Evolutionary conservation across 2,888 invertebrate genomes (phyloP).

Genomic region (Meganola albula): DNA sequence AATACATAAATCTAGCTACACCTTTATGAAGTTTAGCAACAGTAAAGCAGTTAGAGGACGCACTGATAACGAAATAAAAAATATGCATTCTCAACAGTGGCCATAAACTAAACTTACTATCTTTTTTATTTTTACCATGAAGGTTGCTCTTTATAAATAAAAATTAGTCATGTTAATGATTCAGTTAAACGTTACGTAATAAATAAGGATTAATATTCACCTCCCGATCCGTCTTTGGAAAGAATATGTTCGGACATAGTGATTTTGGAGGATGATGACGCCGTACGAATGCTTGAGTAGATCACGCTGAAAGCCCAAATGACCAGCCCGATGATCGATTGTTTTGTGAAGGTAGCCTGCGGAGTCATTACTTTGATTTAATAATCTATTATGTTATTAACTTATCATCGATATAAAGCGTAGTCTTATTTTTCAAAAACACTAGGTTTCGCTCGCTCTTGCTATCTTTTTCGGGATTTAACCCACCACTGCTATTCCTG

Average conservation of each 20-base stretch:
- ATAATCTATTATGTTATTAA: no score
- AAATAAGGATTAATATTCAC: slow-evolving; percentile 60
- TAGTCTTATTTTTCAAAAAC: no score
- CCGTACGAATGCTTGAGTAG: slow-evolving; percentile 97
- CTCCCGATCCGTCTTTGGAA: slow-evolving; percentile 83
- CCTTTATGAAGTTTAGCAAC: not conserved
- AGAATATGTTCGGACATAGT: slow-evolving; percentile 90
- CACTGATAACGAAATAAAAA: slow-evolving; percentile 22
- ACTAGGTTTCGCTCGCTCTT: no score
- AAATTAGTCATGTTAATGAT: slow-evolving; percentile 5
- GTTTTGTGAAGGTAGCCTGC: slow-evolving; percentile 85
- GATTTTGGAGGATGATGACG: slow-evolving; percentile 93
- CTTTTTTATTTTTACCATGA: slow-evolving; percentile 14
- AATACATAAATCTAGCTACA: no score
- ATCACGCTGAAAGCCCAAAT: slow-evolving; percentile 97
- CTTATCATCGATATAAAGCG: no score
- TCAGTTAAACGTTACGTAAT: slow-evolving; percentile 2
- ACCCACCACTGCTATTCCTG: no score
- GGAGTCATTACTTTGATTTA: no score
- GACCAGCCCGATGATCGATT: slow-evolving; percentile 93
- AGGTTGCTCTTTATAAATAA: slow-evolving; percentile 6
- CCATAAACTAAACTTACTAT: not conserved
- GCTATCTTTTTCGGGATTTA: no score
- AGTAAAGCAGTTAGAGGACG: slow-evolving; percentile 20
- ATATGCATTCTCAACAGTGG: slow-evolving; percentile 7